phyloP scores from a whole-genome alignment of 1,140 invertebrate species.

The Drosophila parabipectinata region DNA sequence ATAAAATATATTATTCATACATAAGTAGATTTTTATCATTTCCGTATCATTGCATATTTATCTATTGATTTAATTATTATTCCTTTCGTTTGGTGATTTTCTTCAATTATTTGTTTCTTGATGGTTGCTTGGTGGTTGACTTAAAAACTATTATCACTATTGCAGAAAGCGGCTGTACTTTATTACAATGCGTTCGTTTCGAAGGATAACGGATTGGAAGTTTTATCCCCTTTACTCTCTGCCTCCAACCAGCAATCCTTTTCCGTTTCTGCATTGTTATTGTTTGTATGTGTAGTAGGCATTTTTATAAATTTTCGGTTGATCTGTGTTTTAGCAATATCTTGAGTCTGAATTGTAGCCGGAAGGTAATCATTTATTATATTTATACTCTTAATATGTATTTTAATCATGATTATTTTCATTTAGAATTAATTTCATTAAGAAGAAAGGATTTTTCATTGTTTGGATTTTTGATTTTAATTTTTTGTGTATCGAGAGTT shows the following conservation, averaged over 20 bases:
- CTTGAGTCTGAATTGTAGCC: conserved; percentile 58
- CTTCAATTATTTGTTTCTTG: conserved; percentile 54
- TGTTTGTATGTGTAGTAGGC: conserved; percentile 66
- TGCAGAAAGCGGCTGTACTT: conserved; percentile 83
- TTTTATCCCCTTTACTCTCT: not conserved
- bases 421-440: conserved; percentile 40
- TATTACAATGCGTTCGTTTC: conserved; percentile 51
- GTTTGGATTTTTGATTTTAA: conserved; percentile 22
- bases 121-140: conserved; percentile 62
- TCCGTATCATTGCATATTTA: conserved; percentile 61
- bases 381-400: conserved; percentile 30
- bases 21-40: conserved; percentile 27
- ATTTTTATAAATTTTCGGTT: conserved; percentile 60
- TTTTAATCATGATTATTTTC: conserved; percentile 28
- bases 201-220: conserved; percentile 7
- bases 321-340: conserved; percentile 6
- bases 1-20: conserved; percentile 2
- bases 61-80: conserved; percentile 51
- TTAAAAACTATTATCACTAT: conserved; percentile 84
- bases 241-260: conserved; percentile 19
- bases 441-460: conserved; percentile 79
- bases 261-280: conserved; percentile 52
- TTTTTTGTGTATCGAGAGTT: conserved; percentile 38
- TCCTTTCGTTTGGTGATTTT: conserved; percentile 38
- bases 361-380: conserved; percentile 38